Conservation (phyloP, 2,113 vertebrate genomes). For the Aplodontia rufa region DNA sequence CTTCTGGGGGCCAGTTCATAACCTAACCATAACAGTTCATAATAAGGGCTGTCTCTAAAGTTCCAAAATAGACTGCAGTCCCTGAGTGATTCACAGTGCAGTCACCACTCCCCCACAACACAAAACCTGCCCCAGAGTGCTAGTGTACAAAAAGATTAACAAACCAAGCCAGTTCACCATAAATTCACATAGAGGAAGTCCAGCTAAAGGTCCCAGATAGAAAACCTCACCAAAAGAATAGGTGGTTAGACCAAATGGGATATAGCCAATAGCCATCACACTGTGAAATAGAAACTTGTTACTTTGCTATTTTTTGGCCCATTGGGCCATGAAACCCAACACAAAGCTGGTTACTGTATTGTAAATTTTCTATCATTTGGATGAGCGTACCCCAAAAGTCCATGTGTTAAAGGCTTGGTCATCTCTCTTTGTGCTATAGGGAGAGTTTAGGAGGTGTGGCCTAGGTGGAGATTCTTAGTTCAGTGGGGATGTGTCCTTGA, state of each 20-base stretch:
- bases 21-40: too few relatives aligned
- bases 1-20: too few relatives aligned
- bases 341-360: neutral
- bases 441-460: neutral
- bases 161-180: neutral
- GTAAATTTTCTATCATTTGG: neutral
- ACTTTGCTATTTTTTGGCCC: neutral
- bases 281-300: neutral
- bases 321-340: neutral
- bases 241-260: neutral
- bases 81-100: neutral
- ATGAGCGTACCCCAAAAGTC: neutral
- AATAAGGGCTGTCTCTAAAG: neutral
- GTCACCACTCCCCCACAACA: accelerated
- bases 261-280: neutral
- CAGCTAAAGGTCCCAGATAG: neutral
- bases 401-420: neutral
- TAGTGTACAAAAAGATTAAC: neutral
- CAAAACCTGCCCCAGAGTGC: neutral
- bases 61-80: neutral
- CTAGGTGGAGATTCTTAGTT: neutral
- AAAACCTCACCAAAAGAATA: neutral
- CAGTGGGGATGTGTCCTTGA: neutral
- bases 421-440: neutral
- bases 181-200: neutral